A percentile compares a stretch with the other conserved stretches of the same genome.
Conservation (phyloP, 2,888 invertebrate genomes). For the Polydrusus cervinus region DNA sequence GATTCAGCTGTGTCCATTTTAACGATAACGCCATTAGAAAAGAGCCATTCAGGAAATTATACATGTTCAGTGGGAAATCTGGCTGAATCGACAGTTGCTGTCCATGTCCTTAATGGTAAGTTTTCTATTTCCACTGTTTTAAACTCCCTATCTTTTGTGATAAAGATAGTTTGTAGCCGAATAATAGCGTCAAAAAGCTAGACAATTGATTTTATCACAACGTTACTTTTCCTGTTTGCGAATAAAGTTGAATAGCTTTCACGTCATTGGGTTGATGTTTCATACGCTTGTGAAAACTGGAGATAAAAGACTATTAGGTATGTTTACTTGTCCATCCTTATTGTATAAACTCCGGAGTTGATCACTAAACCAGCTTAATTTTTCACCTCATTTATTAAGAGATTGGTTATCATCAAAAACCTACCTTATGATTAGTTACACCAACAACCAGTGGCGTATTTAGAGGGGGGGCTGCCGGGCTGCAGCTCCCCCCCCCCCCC, state of each 20-base stretch:
- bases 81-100: slow-evolving; percentile 75
- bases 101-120: slow-evolving; percentile 78
- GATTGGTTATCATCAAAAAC: too few relatives aligned
- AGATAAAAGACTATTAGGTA: slow-evolving; percentile 20
- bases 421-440: too few relatives aligned
- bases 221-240: slow-evolving; percentile 31
- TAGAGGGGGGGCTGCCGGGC: too few relatives aligned
- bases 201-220: slow-evolving; percentile 31
- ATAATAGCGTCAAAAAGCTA: slow-evolving; percentile 29
- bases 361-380: background rate
- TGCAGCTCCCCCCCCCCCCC: too few relatives aligned
- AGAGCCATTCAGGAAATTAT: slow-evolving; percentile 77
- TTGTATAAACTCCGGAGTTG: background rate
- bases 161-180: slow-evolving; percentile 25
- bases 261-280: slow-evolving; percentile 24
- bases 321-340: slow-evolving; percentile 1
- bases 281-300: slow-evolving; percentile 11
- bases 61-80: slow-evolving; percentile 72
- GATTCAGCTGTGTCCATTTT: slow-evolving; percentile 72
- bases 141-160: slow-evolving; percentile 34
- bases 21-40: slow-evolving; percentile 74
- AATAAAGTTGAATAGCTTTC: slow-evolving; percentile 22
- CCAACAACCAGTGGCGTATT: too few relatives aligned
- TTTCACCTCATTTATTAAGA: background rate
- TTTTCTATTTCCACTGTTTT: slow-evolving; percentile 32